Evolutionary conservation across 2,888 invertebrate genomes (phyloP), one percentile per base, ranked within the genome.

Genomic region (Branchipolynoe longqiensis): DNA sequence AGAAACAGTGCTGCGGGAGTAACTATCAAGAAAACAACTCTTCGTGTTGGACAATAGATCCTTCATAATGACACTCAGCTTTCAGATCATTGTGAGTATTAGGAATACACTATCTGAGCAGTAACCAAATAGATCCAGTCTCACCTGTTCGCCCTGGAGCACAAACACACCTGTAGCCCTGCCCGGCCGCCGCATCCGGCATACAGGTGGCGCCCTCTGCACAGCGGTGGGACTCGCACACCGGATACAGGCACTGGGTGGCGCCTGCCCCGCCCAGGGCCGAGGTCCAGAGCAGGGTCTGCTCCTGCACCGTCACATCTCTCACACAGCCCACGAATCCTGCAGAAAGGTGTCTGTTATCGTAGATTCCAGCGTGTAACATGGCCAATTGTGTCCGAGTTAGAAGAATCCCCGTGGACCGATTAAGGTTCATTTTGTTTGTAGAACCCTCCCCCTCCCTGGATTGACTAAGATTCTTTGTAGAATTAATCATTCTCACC

Each of bases 131-230:
- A 48, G 8, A 18, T 48, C 8, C 18, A 8, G 48, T 36, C 82
- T 33, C 12, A 82, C 82, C 82, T 54, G 58, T 58, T 14, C n/a
- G 56, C 12, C 82, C 82, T 1, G 56, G 58, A 0, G 82, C 58
- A 58, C 82, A 82, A 1, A 82, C 33, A 58, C 82, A 82, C 58
- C 33, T 54, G 82, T 82, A 82, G n/a, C 82, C 82, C n/a, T 38
- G 38, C 58, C 33, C 38, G 0, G 82, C 56, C 31, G n/a, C 3
- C 36, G 31, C 58, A 56, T 33, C 38, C 36, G 3, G 56, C 38
- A 56, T 38, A 59, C 82, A 82, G 82, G 59, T 82, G 33, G 82
- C 82, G 12, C 82, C 82, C 22, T 38, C 58, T 6, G 56, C 58
- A 82, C 82, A 82, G 25, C 54, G 31, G 82, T 82, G 56, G 2